Conservation (phyloP, 2,888 invertebrate species). For the Unio delphinus region DNA sequence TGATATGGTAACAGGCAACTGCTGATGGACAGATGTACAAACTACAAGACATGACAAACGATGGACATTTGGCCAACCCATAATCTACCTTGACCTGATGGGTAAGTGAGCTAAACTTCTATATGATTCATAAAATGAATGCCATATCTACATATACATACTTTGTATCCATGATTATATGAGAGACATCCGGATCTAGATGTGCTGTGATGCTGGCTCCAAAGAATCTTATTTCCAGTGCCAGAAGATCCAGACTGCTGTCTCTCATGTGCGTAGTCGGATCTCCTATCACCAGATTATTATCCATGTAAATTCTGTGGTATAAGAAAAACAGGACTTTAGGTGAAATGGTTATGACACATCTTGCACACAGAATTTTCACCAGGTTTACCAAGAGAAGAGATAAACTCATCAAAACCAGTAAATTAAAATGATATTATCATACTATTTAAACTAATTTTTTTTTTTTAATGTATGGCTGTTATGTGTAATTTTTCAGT, state of each 20-base stretch:
- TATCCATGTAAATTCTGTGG: constrained; percentile 65
- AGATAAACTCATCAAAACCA: too few relatives aligned
- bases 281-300: constrained; percentile 53
- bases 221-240: constrained; percentile 70
- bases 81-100: too few relatives aligned
- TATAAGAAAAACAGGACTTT: background rate
- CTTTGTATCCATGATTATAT: constrained; percentile 67
- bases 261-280: constrained; percentile 55
- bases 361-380: background rate
- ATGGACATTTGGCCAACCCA: too few relatives aligned
- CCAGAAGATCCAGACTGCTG: constrained; percentile 62
- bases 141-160: constrained; percentile 14
- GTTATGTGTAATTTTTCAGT: too few relatives aligned
- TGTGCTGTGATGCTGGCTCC: constrained; percentile 66
- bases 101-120: too few relatives aligned
- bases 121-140: too few relatives aligned
- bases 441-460: too few relatives aligned
- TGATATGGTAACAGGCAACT: too few relatives aligned
- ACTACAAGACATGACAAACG: too few relatives aligned
- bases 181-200: constrained; percentile 66
- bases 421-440: too few relatives aligned
- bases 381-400: background rate
- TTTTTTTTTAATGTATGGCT: too few relatives aligned
- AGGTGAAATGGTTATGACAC: background rate
- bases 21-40: too few relatives aligned